Evolutionary conservation across 1,140 invertebrate species (phyloP).

Genomic region (Dendrolimus kikuchii): DNA sequence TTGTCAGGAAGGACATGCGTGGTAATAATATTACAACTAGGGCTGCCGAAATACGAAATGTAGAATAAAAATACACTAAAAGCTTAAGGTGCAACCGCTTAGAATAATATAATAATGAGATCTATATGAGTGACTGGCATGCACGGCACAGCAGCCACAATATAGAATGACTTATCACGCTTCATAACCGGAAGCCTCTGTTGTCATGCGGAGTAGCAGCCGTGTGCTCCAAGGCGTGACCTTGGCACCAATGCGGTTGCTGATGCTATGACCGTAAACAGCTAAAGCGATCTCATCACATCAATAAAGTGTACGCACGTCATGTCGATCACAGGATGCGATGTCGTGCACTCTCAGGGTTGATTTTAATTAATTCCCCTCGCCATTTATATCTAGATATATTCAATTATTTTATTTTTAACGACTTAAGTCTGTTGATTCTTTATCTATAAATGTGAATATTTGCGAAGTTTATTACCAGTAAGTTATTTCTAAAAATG

Average conservation of each 20-base stretch:
- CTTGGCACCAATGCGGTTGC: constrained; percentile 48
- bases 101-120: too few species aligned
- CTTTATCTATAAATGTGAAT: too few species aligned
- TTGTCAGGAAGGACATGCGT: too few species aligned
- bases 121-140: too few species aligned
- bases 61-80: too few species aligned
- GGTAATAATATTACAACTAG: too few species aligned
- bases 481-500: too few species aligned
- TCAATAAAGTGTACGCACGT: constrained; percentile 40
- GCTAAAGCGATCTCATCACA: constrained; percentile 39
- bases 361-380: constrained; percentile 38
- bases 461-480: too few species aligned
- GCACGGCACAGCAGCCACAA: too few species aligned
- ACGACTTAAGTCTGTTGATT: too few species aligned
- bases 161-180: constrained; percentile 1
- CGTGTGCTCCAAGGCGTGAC: constrained; percentile 25
- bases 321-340: constrained; percentile 22
- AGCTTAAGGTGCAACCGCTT: too few species aligned
- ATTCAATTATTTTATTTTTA: not conserved
- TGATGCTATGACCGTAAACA: constrained; percentile 33
- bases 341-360: constrained; percentile 36
- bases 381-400: constrained; percentile 17
- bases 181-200: constrained; percentile 41
- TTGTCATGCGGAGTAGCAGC: constrained; percentile 38
- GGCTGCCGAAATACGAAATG: too few species aligned